Conservation (phyloP, 2,888 invertebrate species). For the Ephialtes manifestator region DNA sequence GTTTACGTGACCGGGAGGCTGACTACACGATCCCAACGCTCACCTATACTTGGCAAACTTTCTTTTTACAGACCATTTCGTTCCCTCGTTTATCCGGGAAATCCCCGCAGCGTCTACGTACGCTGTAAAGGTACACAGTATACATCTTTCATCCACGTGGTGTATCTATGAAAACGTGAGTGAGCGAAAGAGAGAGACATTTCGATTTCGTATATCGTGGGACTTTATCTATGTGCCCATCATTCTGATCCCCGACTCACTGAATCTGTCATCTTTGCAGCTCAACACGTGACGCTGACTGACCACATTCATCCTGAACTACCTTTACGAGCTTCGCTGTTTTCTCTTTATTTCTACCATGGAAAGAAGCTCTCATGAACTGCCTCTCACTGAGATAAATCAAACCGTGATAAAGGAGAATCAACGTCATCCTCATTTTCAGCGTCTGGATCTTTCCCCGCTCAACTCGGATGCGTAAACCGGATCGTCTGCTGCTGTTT, state of each 20-base stretch:
- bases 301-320: slow-evolving; percentile 24
- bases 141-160: slow-evolving; percentile 35
- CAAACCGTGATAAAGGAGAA: slow-evolving; percentile 21
- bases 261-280: slow-evolving; percentile 18
- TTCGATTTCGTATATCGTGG: slow-evolving; percentile 62
- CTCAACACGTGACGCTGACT: neutral
- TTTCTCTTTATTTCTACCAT: neutral
- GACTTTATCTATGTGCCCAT: slow-evolving; percentile 42
- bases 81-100: slow-evolving; percentile 61
- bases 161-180: neutral
- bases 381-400: slow-evolving; percentile 29
- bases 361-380: slow-evolving; percentile 6
- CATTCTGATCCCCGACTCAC: slow-evolving; percentile 40
- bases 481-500: slow-evolving; percentile 43
- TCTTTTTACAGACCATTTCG: slow-evolving; percentile 64
- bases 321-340: neutral
- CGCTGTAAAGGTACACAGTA: slow-evolving; percentile 3
- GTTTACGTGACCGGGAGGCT: slow-evolving; percentile 83
- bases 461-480: slow-evolving; percentile 37
- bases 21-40: slow-evolving; percentile 57
- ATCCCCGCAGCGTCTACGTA: slow-evolving; percentile 57
- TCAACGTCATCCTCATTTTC: slow-evolving; percentile 30
- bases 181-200: slow-evolving; percentile 40
- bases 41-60: slow-evolving; percentile 56
- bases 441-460: neutral